Conservation (phyloP, 2,797 vertebrate species). For the Gymnodraco acuticeps region DNA sequence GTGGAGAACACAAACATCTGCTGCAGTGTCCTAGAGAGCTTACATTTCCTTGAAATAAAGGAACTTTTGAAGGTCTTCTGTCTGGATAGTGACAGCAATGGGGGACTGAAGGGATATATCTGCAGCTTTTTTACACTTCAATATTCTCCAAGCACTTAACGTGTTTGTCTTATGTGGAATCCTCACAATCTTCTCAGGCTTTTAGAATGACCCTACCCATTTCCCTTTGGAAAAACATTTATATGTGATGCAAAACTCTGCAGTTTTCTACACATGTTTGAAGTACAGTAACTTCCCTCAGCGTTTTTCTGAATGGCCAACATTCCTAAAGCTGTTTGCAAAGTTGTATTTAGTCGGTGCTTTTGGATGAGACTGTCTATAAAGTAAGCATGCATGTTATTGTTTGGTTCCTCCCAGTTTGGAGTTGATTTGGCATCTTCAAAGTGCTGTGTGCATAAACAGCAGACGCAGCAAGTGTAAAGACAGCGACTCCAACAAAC, state of each 20-base stretch:
- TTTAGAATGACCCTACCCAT: background rate
- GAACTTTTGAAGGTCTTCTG: slow-evolving; percentile 27
- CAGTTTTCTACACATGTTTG: background rate
- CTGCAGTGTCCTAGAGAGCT: slow-evolving; percentile 23
- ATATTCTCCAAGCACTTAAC: background rate
- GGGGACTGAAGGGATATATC: background rate
- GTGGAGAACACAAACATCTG: slow-evolving; percentile 58
- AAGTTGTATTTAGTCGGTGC: background rate
- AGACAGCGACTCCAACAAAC: slow-evolving; percentile 12
- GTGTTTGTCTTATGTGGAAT: background rate
- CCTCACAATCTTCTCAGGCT: background rate
- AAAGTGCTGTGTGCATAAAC: slow-evolving; percentile 36
- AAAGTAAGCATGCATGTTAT: slow-evolving; percentile 10
- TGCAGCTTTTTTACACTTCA: background rate
- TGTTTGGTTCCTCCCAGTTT: background rate
- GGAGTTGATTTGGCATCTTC: slow-evolving; percentile 1
- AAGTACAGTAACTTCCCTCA: background rate
- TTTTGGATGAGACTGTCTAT: background rate
- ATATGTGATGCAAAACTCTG: slow-evolving; percentile 11
- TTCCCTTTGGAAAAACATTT: background rate
- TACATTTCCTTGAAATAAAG: slow-evolving; percentile 51
- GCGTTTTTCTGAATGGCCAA: background rate
- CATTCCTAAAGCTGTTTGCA: slow-evolving; percentile 1
- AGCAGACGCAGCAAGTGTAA: slow-evolving; percentile 21
- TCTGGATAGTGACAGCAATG: slow-evolving; percentile 20